phyloP scores from a whole-genome alignment of 2,888 invertebrate genomes.

The Stenodema calcarata region DNA sequence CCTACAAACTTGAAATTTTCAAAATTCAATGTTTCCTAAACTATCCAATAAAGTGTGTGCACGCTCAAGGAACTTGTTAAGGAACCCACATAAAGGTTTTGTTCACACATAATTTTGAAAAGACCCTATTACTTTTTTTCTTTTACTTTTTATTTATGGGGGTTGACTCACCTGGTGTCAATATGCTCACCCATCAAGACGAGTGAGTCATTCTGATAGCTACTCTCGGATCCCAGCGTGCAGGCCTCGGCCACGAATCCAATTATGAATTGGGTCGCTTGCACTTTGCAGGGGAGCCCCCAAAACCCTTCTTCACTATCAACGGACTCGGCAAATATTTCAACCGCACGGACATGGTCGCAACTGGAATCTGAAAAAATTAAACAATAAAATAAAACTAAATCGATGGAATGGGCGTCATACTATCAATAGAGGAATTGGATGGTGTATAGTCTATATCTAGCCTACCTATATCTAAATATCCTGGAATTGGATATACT shows the following conservation, averaged over 20 bases:
- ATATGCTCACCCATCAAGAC: slow-evolving; percentile 32
- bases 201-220: not conserved
- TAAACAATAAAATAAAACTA: not conserved
- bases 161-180: not conserved
- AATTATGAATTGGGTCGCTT: slow-evolving; percentile 27
- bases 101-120: too few relatives aligned
- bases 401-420: not conserved
- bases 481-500: too few relatives aligned
- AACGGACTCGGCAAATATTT: slow-evolving; percentile 69
- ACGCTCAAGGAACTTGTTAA: too few relatives aligned
- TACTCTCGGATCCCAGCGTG: not conserved
- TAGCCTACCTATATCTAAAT: too few relatives aligned
- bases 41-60: too few relatives aligned
- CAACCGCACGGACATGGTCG: slow-evolving; percentile 68
- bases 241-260: slow-evolving; percentile 34
- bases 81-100: too few relatives aligned
- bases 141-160: not conserved
- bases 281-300: slow-evolving; percentile 63
- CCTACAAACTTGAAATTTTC: too few relatives aligned
- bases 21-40: too few relatives aligned
- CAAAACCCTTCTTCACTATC: slow-evolving; percentile 66
- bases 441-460: too few relatives aligned
- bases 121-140: too few relatives aligned
- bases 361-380: slow-evolving; percentile 64
- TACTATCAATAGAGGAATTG: too few relatives aligned